phyloP scores from a whole-genome alignment of 2,888 invertebrate genomes.

The Lampropteryx suffumata region DNA sequence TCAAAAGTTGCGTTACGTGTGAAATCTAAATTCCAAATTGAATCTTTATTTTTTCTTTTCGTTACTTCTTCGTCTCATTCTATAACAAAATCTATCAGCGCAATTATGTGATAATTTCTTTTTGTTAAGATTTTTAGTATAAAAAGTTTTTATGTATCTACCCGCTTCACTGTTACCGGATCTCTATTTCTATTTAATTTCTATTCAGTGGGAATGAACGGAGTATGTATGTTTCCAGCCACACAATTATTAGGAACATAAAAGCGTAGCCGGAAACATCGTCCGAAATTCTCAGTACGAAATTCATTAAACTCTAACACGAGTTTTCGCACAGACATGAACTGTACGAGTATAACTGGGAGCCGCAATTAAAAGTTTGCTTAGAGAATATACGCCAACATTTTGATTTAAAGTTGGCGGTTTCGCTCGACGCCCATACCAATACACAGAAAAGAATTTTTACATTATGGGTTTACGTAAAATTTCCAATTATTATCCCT shows the following conservation, averaged over 20 bases:
- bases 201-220: too few relatives aligned
- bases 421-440: slow-evolving; percentile 48
- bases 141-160: too few relatives aligned
- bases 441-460: slow-evolving; percentile 37
- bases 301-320: slow-evolving; percentile 75
- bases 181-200: too few relatives aligned
- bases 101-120: too few relatives aligned
- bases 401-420: slow-evolving; percentile 76
- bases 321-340: slow-evolving; percentile 64
- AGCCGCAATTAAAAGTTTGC: slow-evolving; percentile 78
- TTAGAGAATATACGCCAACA: slow-evolving; percentile 67
- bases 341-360: slow-evolving; percentile 67
- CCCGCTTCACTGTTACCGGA: too few relatives aligned
- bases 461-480: slow-evolving; percentile 21
- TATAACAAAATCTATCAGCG: too few relatives aligned
- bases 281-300: slow-evolving; percentile 54
- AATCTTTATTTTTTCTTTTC: too few relatives aligned
- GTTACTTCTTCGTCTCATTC: too few relatives aligned
- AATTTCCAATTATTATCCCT: too few relatives aligned
- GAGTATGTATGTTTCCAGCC: background rate
- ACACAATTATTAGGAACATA: slow-evolving; percentile 13
- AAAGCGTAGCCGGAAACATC: slow-evolving; percentile 49
- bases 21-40: too few relatives aligned
- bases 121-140: background rate
- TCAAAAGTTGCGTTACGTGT: too few relatives aligned